Evolutionary conservation across 2,113 vertebrate genomes (phyloP), one percentile per base, ranked within the genome.

Genomic region (Pelmatolapia mariae): DNA sequence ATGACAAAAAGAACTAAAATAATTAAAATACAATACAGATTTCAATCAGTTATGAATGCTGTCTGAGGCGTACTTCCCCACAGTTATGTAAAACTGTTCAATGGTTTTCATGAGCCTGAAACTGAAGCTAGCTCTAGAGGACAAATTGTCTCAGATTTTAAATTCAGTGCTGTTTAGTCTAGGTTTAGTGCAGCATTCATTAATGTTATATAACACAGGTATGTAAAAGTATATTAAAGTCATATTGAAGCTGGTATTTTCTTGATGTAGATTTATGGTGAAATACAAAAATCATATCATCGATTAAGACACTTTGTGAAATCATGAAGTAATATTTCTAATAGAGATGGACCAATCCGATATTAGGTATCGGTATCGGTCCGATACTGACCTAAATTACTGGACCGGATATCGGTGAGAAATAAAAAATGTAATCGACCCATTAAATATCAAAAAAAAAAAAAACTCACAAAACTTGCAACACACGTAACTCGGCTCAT

Each of bases 51-150:
- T 61, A 1, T 6, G 29, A 61, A 61, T 61, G 2, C 57, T 33
- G 9, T 61, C 16, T 61, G 57, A 33, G 0, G 16, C 6, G 1
- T 61, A 61, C 57, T 18, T 33, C 29, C 15, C 8, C 57, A 61
- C 57, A 61, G 16, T 61, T 33, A 61, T 61, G 29, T 61, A 33
- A 61, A 7, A 15, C 29, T 61, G 29, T 33, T 61, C 0, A 0
- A 19, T 61, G 57, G 0, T 19, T 61, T 61, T 61, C 18, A 19
- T 61, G 16, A 61, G 16, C 29, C 8, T 10, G 57, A 33, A 61
- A 61, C 0, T 18, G 29, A 61, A 61, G 57, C 5, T 61, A 31
- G 9, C 9, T 61, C 31, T 40, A 66, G 19, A 68, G 19, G 0
- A 68, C 33, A 68, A 13, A 68, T 68, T 7, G 0, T 68, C 36